Base-by-base conservation (phyloP, 2,888 invertebrate species). In the Orchestes rusci region DNA sequence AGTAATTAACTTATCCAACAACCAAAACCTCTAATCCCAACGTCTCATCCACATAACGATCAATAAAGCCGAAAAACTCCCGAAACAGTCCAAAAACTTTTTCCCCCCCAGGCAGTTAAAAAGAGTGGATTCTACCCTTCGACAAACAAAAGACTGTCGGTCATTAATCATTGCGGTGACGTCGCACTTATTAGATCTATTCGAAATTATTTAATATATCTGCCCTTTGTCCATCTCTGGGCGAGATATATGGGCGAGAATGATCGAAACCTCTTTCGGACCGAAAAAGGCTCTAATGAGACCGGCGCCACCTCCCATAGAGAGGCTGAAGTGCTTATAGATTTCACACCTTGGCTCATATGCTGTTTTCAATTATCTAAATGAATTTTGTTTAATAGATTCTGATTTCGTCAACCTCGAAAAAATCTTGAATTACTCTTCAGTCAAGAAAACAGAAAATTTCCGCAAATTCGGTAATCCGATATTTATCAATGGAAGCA, bases 381-480 rank as follows among this genome's bases (percentile, higher is more conserved):
- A n/a, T n/a, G n/a, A n/a, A n/a, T n/a, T n/a, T n/a, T n/a, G n/a
- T n/a, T n/a, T n/a, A n/a, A n/a, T n/a, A n/a, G n/a, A n/a, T n/a
- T n/a, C n/a, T n/a, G n/a, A n/a, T n/a, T n/a, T n/a, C n/a, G n/a
- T n/a, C n/a, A n/a, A n/a, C n/a, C n/a, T n/a, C n/a, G n/a, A n/a
- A 7, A 31, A 31, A 16, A 10, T 2, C 31, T 31, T 13, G 13
- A 31, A 13, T 12, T 12, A 2, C 31, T 16, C 30, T 45, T 29
- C 38, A 46, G 43, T 34, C 40, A 53, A 51, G 52, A 56, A 51
- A 53, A 55, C 52, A 52, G 45, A 41, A 45, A 36, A 52, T 54
- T 56, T 57, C 56, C 56, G 56, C 46, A 57, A 57, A 57, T 53
- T 56, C 42, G 49, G 58, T 53, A 57, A 59, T 53, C 51, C 45